Base-by-base conservation (phyloP, 1,140 invertebrate genomes). In the Drosophila orosa region DNA sequence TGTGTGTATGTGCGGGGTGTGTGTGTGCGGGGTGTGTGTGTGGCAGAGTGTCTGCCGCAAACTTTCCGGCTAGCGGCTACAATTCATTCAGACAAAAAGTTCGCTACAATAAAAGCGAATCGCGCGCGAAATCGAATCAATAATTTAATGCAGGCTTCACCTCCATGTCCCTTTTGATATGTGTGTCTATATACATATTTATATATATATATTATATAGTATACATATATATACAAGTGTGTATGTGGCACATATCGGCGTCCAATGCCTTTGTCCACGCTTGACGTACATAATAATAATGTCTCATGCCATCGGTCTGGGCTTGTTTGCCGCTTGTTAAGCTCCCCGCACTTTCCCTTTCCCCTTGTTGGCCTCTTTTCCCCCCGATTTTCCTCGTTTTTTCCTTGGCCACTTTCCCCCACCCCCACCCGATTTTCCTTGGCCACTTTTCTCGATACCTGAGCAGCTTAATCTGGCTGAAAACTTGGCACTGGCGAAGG, bases 61-160 rank as follows among this genome's bases (percentile, higher is more conserved):
- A 80, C 75, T 80, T 83, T 87, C 79, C 77, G 82, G 50, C 78
- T 13, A 57, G 24, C 27, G 73, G 42, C 69, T 39, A 72, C 83
- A 86, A 87, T 83, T 86, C 83, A 87, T 85, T 77, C 78, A 65
- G 60, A 78, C 66, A 66, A 78, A 82, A 83, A 76, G 69, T 83
- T 77, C 62, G 73, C 83, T 77, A 89, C 83, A 89, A 87, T 83
- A 74, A 89, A 87, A 87, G 58, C 73, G 84, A 86, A 66, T 50
- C 76, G 76, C 76, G 75, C 79, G 75, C 79, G 69, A 80, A 83
- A 84, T 84, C 84, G 80, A 87, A 87, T 87, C 83, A 87, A 87
- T 89, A 87, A 89, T 89, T 87, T 89, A 89, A 89, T 87, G 84
- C 83, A 87, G 84, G 73, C 17, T 27, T 72, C 59, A 37, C 6